Conservation (phyloP, 2,888 invertebrate genomes). For the Macrostomum cliftonense region DNA sequence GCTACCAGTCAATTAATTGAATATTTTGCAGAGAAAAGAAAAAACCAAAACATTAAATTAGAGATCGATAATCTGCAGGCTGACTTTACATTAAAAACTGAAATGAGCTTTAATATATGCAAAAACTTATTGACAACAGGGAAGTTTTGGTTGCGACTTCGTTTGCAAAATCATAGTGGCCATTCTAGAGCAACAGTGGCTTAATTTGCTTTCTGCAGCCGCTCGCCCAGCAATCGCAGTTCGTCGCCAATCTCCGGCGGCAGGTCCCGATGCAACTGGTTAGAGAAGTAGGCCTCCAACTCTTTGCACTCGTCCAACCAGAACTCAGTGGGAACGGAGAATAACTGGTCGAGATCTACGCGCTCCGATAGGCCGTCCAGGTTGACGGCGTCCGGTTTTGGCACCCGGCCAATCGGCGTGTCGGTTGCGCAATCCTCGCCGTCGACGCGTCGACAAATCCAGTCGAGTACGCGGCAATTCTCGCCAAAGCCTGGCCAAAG, state of each 20-base stretch:
- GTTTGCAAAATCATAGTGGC: too few relatives aligned
- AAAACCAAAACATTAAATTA: too few relatives aligned
- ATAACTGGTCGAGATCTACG: conserved; percentile 62
- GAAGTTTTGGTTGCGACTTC: too few relatives aligned
- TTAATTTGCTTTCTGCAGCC: too few relatives aligned
- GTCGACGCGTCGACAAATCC: conserved; percentile 17
- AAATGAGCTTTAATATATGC: too few relatives aligned
- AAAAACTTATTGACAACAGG: too few relatives aligned
- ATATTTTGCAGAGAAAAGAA: too few relatives aligned
- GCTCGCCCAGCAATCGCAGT: conserved; percentile 46
- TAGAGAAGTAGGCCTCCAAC: conserved; percentile 67
- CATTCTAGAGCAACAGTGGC: too few relatives aligned
- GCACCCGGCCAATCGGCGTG: conserved; percentile 16
- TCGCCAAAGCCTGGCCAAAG: conserved; percentile 23
- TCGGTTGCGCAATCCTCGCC: conserved; percentile 47
- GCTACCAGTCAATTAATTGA: too few relatives aligned
- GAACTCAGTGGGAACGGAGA: conserved; percentile 69
- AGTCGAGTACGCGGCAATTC: conserved; percentile 21
- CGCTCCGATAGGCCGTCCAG: conserved; percentile 45
- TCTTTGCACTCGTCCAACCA: conserved; percentile 64
- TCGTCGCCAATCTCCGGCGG: conserved; percentile 57
- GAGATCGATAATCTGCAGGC: too few relatives aligned
- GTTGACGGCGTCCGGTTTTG: conserved; percentile 41
- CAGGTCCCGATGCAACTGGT: conserved; percentile 73
- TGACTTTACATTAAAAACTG: too few relatives aligned